These are phyloP conservation scores for Rhagoletis zephyria DNA, from an alignment of 1,140 invertebrate species.

Conservation along the genomic window DNA sequence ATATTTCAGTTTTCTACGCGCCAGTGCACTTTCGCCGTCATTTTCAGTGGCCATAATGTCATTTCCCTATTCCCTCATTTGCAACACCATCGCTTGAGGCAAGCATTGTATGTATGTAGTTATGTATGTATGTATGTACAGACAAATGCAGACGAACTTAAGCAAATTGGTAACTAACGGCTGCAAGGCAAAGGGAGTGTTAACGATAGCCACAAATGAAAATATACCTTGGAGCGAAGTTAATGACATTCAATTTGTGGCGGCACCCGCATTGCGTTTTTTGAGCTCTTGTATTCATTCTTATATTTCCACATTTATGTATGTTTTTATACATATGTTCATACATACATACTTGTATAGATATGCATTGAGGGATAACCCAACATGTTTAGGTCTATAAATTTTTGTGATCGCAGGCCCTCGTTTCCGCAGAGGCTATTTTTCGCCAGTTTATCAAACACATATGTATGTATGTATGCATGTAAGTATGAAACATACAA, in stretches of 20 bases:
- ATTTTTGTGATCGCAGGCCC: not conserved
- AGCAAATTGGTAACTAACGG: not conserved
- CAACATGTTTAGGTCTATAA: not conserved
- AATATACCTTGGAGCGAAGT: constrained; percentile 32
- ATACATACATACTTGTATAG: not conserved
- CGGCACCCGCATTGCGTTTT: constrained; percentile 44
- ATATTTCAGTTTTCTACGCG: constrained; percentile 23
- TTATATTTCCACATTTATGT: not conserved
- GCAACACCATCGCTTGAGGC: not conserved
- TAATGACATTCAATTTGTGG: constrained; percentile 48
- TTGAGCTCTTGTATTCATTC: not conserved
- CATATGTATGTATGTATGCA: not conserved
- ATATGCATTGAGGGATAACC: not conserved
- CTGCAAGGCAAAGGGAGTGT: not conserved
- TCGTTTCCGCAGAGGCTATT: not conserved
- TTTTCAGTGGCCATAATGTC: not conserved
- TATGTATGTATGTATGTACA: not conserved
- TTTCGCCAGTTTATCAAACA: not conserved
- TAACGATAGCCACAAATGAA: constrained; percentile 37
- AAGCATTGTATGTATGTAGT: not conserved
- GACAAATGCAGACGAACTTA: not conserved
- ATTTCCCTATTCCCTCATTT: constrained; percentile 37
- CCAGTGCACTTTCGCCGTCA: not conserved
- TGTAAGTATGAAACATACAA: no score
- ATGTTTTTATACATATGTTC: no score